Evolutionary conservation across 2,888 invertebrate species (phyloP), one percentile per base, ranked within the genome.

Genomic region (Sphaerophoria taeniata): DNA sequence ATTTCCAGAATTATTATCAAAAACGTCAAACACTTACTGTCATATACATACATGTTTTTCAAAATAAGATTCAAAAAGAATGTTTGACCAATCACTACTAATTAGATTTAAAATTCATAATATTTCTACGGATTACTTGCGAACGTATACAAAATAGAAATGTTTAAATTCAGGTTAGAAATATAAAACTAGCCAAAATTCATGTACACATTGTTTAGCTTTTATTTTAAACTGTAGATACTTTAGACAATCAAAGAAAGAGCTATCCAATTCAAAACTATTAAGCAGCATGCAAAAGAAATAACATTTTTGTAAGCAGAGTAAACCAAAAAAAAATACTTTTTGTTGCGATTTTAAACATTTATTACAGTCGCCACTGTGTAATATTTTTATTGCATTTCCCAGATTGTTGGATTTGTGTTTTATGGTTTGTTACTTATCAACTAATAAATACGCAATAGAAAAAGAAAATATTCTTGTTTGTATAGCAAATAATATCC

Each of bases 1-100:
- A 36, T 45, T 70, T 71, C 16, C 65, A 84, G 74, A 80, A 67
- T 80, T 80, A 79, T 84, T 84, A 84, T 84, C 84, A 84, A 84
- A 78, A 60, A 75, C 79, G 71, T 78, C 79, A 80, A 71, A 75
- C 75, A 61, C 74, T 71, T 78, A 49, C 63, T 39, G 51, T 78
- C 61, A 67, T 77, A 53, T 43, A 65, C 39, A 31, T 67, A 76
- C 67, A 67, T 49, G 51, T 61, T 58, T 36, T 36, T 61, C 4
- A 47, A 49, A 67, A 43, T 24, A 24, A 24, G 24, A 24, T 24
- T 24, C 24, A 67, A 39, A 49, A 75, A 60, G 43, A 70, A 47
- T 55, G 65, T 60, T 58, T 84, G 79, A 79, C 55, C 14, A 67
- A 67, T 84, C 60, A 60, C 84, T 84, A 72, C 71, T 39, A 75